Base-by-base conservation (phyloP, 2,113 vertebrate genomes). In the Lycocorax pyrrhopterus region DNA sequence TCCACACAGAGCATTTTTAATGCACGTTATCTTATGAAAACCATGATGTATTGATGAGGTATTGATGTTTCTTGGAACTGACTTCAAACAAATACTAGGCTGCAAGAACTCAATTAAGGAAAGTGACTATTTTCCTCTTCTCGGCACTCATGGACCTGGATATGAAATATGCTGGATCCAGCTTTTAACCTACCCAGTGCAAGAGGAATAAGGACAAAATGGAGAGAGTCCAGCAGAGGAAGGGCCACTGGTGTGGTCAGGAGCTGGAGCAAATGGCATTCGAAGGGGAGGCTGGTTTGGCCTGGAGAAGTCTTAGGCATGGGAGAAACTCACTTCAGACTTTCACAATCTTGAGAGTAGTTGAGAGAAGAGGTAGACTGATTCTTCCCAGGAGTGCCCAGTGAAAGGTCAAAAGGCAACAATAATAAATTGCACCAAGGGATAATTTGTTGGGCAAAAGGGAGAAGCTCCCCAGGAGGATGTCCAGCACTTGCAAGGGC, bases 281-380 rank as follows among this genome's bases (percentile, higher is more conserved):
- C 33, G 55, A 39, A 58, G 12, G 5, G 5, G 17, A 59, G 14
- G 8, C 27, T 82, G 17, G 7, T 51, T 93, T 43, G 30, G 20
- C 17, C n/a, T 35, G 21, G n/a, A 78, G 25, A n/a, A 51, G 32
- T 7, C 4, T 75, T 14, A 53, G 53, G 11, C 16, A 9, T 10
- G 9, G 8, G 7, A 7, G 13, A 73, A 30, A n/a, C 12, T 10
- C 20, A 17, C 19, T 16, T 60, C 49, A 60, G 29, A 69, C 33
- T 58, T 67, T 18, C 21, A 62, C 1, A 2, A 1, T 10, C 41
- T 52, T 12, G 8, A 29, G 6, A 8, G 16, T 4, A 2, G 7
- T 8, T 89, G 37, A 47, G 16, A 84, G 75, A 78, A 66, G 30
- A 56, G 12, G 67, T 14, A 60, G 27, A 20, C 4, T 37, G 12